Percentiles rank a stretch among this genome's conserved stretches.
Conservation (phyloP, 2,113 vertebrate genomes). For the Odocoileus hemionus region DNA sequence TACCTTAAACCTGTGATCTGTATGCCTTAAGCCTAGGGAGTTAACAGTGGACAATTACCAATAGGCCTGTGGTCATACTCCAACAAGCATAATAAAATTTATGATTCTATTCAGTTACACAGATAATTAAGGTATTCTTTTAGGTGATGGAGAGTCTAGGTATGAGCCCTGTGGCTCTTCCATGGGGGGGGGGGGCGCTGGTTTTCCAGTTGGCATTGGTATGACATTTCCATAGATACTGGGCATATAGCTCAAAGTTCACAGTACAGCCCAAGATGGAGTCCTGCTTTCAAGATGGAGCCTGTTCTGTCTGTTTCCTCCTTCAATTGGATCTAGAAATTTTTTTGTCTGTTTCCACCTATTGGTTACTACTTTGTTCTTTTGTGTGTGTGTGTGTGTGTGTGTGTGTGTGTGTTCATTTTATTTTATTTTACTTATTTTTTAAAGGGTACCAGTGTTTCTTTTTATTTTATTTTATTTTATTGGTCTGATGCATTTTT, state of each 20-base stretch:
- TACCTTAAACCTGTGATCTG: background rate
- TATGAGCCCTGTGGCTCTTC: background rate
- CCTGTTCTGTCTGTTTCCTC: background rate
- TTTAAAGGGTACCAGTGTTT: no score
- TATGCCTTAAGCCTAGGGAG: background rate
- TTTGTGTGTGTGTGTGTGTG: no score
- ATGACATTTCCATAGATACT: background rate
- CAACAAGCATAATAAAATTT: background rate
- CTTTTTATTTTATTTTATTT: no score
- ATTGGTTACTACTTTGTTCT: background rate
- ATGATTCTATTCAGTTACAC: background rate
- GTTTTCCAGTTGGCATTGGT: background rate
- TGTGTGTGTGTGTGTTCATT: no score
- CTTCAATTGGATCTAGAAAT: background rate
- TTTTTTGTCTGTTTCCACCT: background rate
- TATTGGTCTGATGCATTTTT: no score
- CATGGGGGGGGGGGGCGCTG: rapidly evolving
- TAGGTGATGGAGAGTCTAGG: background rate
- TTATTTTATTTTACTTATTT: no score
- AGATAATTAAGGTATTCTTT: background rate
- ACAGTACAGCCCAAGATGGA: background rate
- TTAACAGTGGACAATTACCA: background rate
- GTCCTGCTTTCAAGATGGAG: background rate
- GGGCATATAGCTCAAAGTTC: background rate
- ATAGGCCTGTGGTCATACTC: background rate